Conservation (phyloP, 2,888 invertebrate species). For the Laspeyria flexula region DNA sequence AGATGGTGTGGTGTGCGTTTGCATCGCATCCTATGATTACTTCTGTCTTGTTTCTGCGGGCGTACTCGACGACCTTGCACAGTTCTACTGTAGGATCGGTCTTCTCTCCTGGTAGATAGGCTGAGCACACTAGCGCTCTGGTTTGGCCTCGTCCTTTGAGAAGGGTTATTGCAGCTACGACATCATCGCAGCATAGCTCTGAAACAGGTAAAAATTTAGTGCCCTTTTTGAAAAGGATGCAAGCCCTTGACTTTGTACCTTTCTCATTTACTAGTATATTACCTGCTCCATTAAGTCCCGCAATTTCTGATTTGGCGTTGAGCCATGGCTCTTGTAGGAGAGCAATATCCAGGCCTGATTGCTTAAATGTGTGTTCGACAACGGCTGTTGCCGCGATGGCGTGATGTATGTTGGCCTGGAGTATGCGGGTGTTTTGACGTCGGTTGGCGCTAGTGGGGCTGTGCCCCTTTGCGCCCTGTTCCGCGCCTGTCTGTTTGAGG, state of each 20-base stretch:
- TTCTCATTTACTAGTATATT: too few relatives aligned
- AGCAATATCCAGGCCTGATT: not conserved
- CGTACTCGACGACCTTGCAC: not conserved
- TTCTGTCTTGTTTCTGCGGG: not conserved
- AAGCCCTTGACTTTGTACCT: not conserved
- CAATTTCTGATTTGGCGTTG: too few relatives aligned
- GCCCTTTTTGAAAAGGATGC: not conserved
- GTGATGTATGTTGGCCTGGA: not conserved
- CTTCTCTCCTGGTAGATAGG: not conserved
- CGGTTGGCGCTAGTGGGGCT: not conserved
- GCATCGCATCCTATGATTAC: not conserved
- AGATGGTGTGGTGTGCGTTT: not conserved
- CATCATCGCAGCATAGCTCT: not conserved
- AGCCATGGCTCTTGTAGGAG: too few relatives aligned
- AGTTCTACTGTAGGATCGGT: not conserved
- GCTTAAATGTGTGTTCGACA: not conserved
- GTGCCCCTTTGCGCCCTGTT: too few relatives aligned
- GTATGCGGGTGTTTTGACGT: not conserved
- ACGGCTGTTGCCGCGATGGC: not conserved
- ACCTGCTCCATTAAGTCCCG: too few relatives aligned
- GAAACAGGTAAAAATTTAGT: not conserved
- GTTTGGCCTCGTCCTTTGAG: not conserved
- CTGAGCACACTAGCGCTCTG: not conserved
- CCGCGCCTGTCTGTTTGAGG: too few relatives aligned
- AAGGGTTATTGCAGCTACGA: not conserved